These are phyloP conservation scores for Malacoraja senta DNA, from an alignment of 2,797 vertebrate species.

Conservation along the genomic window DNA sequence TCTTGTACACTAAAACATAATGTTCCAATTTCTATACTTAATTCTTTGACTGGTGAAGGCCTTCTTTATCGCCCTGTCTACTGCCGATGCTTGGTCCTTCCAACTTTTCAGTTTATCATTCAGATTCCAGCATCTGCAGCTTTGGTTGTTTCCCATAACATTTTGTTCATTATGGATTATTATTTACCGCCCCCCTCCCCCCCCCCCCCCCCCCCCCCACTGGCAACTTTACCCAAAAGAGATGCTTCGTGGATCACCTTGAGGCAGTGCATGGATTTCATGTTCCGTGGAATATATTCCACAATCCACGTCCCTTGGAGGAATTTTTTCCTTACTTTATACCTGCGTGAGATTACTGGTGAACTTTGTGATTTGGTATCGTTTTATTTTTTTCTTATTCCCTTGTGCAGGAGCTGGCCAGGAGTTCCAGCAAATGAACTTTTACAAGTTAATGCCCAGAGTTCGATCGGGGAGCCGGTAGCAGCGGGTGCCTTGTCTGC, in stretches of 20 bases:
- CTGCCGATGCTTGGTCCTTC: too few relatives aligned
- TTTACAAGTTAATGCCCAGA: too few relatives aligned
- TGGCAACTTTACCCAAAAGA: not conserved
- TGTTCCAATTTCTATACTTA: too few relatives aligned
- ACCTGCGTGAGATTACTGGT: not conserved
- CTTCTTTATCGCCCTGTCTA: too few relatives aligned
- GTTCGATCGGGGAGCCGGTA: not conserved
- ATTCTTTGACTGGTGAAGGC: too few relatives aligned
- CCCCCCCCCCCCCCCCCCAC: too few relatives aligned
- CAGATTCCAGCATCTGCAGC: too few relatives aligned
- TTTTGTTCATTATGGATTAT: not conserved
- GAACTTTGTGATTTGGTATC: not conserved
- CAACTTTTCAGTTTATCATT: too few relatives aligned
- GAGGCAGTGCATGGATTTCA: not conserved
- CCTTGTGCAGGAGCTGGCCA: constrained; percentile 63
- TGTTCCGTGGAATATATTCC: not conserved
- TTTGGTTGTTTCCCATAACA: too few relatives aligned
- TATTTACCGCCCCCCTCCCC: too few relatives aligned
- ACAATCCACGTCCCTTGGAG: not conserved
- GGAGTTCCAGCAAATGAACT: constrained; percentile 56
- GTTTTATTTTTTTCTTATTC: not conserved
- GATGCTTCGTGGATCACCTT: too few relatives aligned
- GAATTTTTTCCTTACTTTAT: not conserved
- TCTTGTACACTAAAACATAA: too few relatives aligned
- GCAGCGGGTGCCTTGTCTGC: not conserved